Evolutionary conservation across 2,888 invertebrate genomes (phyloP), one percentile per base, ranked within the genome.

Genomic region (Fragum whitleyi): DNA sequence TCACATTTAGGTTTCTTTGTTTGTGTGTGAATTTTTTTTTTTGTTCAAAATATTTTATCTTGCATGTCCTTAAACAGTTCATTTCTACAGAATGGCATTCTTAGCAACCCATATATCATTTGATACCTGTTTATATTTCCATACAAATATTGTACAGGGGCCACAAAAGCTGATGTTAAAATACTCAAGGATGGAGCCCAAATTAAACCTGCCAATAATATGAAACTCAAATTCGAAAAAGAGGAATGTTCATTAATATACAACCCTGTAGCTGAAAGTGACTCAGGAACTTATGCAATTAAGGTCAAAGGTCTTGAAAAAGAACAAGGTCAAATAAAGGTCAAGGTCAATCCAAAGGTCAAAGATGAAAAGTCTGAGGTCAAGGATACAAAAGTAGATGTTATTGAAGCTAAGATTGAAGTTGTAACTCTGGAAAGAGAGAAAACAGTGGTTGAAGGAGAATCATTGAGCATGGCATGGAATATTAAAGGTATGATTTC

Each of bases 271-370:
- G 19, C 55, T 14, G 2, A 70, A 11, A 39, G 21, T 36, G 78
- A 82, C 29, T 68, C 55, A 19, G 82, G 62, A 0, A 51, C 26
- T 1, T 82, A 76, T 42, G 19, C 69, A n/a, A 75, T 82, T 36
- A 76, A 55, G 62, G 39, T 70, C 29, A 53, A 73, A n/a, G 71
- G 59, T 11, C 23, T 70, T 6, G 73, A 61, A 3, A 23, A 42
- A 28, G 69, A 69, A 16, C 29, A 53, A 53, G 51, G 69, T 32
- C 53, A 39, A 21, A 53, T 69, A 3, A 47, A 69, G 29, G 69
- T 69, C 29, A 67, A 67, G 67, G 67, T 67, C 42, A 39, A 28
- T 28, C 39, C 65, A 9, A 26, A 36, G 26, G 47, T 2, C 14
- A 42, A 23, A 26, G 59, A n/a, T 23, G 67, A 73, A 29, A 47